Evolutionary conservation across 2,888 invertebrate genomes (phyloP), one percentile per base, ranked within the genome.

Genomic region (Protodeltote pygarga): DNA sequence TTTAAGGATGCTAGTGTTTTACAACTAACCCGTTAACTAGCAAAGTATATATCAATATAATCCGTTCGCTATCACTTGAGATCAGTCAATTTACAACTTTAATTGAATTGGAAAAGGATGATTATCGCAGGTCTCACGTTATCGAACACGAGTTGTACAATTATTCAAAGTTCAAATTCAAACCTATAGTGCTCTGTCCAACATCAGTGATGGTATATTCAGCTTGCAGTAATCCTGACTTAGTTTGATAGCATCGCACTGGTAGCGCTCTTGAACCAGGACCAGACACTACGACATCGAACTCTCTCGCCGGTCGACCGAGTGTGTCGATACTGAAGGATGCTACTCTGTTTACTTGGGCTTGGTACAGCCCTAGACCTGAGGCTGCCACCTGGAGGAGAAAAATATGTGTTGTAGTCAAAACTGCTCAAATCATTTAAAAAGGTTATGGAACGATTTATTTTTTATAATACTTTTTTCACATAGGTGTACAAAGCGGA

Each of bases 241-340:
- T 97, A 52, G 99, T 99, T 80, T 98, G 98, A 83, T 98, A 98
- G 79, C 99, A 98, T 46, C 98, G 84, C 2, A 99, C 97, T 0
- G 98, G 97, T 25, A 98, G 93, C 0, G 97, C 96, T 57, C 95
- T 93, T 0, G 96, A 94, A 4, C 95, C 95, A 0, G 96, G 96
- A 0, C 96, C 96, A 0, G 96, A 96, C 1, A 97, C 96, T 0
- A 98, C 96, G 0, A 98, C 98, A 82, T 98, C 98, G 77, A 98
- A 98, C 79, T 98, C 97, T 42, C 97, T 93, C 1, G 96, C 96
- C 1, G 96, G 95, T 32, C 96, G 93, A 3, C 97, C 97, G 4
- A 97, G 93, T 0, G 98, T 98, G 79, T 97, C 97, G 51, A 98
- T 97, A 31, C 96, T 95, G 89, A 98, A 98, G 0, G 96, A 96